A percentile compares a stretch with the other conserved stretches of the same genome.
Evolutionary conservation across 2,888 invertebrate genomes (phyloP).

Genomic region (Harpalus rufipes): DNA sequence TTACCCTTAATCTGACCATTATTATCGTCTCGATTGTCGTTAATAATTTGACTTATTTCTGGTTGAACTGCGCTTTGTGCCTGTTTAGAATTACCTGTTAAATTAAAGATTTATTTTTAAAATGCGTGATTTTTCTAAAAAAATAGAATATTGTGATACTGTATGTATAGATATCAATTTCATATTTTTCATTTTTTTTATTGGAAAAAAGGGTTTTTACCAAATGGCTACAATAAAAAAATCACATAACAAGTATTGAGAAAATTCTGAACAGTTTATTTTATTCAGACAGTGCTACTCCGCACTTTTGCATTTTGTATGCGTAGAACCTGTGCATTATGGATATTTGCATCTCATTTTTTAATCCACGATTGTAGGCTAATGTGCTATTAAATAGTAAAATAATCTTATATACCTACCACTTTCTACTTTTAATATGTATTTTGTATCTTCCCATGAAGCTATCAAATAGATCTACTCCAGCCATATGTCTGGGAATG

Average conservation of each 20-base stretch:
- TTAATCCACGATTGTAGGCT: too few relatives aligned
- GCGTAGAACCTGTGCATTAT: conserved; percentile 63
- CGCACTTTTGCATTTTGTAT: conserved; percentile 67
- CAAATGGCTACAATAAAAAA: conserved; percentile 3
- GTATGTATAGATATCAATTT: too few relatives aligned
- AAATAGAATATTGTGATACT: too few relatives aligned
- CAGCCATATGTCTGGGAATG: conserved; percentile 69
- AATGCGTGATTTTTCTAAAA: too few relatives aligned
- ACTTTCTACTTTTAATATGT: conserved; percentile 60
- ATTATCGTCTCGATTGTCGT: too few relatives aligned
- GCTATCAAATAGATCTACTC: conserved; percentile 67
- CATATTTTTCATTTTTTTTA: too few relatives aligned
- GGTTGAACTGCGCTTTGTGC: too few relatives aligned
- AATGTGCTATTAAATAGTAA: conserved; percentile 67
- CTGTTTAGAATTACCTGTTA: too few relatives aligned
- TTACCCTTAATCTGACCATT: too few relatives aligned
- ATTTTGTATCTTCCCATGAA: conserved; percentile 66
- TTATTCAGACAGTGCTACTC: conserved; percentile 52
- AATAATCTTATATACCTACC: conserved; percentile 68
- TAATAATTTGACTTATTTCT: too few relatives aligned
- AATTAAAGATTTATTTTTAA: too few relatives aligned
- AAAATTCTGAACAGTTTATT: conserved; percentile 58
- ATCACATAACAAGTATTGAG: not conserved
- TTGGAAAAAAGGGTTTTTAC: conserved; percentile 17
- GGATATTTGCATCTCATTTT: conserved; percentile 66